A percentile compares a stretch with the other conserved stretches of the same genome.
phyloP scores from a whole-genome alignment of 2,113 vertebrate species.

The Catharus fuscescens region DNA sequence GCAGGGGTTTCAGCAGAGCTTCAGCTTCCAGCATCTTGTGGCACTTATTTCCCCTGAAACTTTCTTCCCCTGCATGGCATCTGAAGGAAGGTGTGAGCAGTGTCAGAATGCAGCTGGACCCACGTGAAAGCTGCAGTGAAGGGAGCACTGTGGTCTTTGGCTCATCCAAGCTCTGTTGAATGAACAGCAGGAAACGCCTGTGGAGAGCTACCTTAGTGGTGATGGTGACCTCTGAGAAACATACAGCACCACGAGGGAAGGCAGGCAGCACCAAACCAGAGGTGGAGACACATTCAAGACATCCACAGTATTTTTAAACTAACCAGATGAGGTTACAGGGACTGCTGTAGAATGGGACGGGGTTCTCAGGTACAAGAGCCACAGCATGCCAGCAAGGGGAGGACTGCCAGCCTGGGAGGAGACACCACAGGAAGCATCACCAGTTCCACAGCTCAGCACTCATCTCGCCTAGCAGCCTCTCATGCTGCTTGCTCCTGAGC shows the following conservation, averaged over 20 bases:
- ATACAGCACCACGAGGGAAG: not conserved
- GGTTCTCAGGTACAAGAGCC: not conserved
- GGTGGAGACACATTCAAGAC: not conserved
- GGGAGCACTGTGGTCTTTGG: not conserved
- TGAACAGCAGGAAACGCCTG: not conserved
- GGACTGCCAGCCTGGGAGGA: not conserved
- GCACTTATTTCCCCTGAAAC: not conserved
- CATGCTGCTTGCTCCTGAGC: not conserved
- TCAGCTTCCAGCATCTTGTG: not conserved
- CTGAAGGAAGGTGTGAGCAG: not conserved
- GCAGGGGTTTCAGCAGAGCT: not conserved
- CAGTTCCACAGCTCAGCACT: not conserved
- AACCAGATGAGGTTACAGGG: not conserved
- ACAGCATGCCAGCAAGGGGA: not conserved
- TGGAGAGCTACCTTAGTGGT: not conserved
- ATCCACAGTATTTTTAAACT: fast-evolving
- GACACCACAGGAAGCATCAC: not conserved
- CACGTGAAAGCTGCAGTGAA: not conserved
- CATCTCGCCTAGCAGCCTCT: not conserved
- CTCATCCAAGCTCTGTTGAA: not conserved
- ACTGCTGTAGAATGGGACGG: not conserved
- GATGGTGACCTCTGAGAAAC: conserved; percentile 28
- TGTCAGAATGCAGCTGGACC: not conserved
- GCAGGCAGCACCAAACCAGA: not conserved
- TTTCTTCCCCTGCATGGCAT: not conserved